These are phyloP conservation scores for Plumapathes pennacea DNA, from an alignment of 92 coral and sea anemone species.

Conservation along the genomic window DNA sequence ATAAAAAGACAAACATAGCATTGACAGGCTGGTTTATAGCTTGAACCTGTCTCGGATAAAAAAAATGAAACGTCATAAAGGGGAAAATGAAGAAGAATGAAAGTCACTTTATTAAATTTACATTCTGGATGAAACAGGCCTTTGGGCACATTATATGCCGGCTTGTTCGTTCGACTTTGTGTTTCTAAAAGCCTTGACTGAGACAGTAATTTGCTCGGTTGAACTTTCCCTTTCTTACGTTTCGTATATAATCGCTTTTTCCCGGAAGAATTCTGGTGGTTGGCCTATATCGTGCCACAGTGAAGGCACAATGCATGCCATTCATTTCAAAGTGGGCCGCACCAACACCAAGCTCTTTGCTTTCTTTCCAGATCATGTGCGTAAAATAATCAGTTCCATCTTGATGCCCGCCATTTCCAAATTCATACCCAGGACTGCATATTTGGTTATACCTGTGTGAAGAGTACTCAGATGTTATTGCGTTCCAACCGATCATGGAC, in stretches of 20 bases:
- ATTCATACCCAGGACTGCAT: constrained; percentile 37
- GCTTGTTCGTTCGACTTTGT: no score
- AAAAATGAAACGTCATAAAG: no score
- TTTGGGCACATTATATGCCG: no score
- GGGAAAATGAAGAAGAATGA: no score
- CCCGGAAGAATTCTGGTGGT: constrained; percentile 58
- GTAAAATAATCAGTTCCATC: constrained; percentile 52
- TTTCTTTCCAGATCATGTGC: constrained; percentile 80
- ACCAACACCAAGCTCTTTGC: constrained; percentile 81
- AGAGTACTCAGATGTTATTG: no score
- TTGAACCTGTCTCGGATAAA: no score
- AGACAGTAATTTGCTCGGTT: constrained; percentile 24
- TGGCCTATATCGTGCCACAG: constrained; percentile 85
- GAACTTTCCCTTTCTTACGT: constrained; percentile 73
- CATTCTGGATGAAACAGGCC: no score
- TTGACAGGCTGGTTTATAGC: no score
- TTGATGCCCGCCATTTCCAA: not conserved
- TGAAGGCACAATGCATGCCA: constrained; percentile 62
- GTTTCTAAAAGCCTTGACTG: no score
- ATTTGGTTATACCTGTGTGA: constrained; percentile 50
- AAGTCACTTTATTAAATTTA: no score
- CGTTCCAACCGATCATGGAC: no score
- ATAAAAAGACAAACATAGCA: no score
- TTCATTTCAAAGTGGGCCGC: constrained; percentile 53
- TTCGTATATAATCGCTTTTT: constrained; percentile 48